Evolutionary conservation across 2,888 invertebrate genomes (phyloP).

Genomic region (Rotaria magnacalcarata): DNA sequence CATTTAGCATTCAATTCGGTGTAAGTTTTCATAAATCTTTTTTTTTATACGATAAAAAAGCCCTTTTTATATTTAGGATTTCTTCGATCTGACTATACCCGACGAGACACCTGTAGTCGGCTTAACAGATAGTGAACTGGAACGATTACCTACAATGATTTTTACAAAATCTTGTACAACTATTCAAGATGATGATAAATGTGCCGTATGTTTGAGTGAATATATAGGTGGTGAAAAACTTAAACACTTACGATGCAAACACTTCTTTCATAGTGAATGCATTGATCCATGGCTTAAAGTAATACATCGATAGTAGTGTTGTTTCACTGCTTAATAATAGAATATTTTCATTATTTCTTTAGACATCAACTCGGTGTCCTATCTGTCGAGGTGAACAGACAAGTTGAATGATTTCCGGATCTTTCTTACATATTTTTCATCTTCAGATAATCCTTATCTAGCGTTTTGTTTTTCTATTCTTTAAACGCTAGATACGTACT

Average conservation of each 20-base stretch:
- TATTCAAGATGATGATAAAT: slow-evolving; percentile 11
- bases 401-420: background rate
- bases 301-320: background rate
- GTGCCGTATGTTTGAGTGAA: slow-evolving; percentile 18
- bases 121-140: background rate
- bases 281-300: slow-evolving; percentile 22
- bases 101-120: slow-evolving; percentile 1
- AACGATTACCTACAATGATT: background rate
- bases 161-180: background rate
- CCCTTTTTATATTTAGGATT: background rate
- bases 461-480: background rate
- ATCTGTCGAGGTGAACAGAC: slow-evolving; percentile 16
- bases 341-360: background rate
- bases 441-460: background rate
- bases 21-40: background rate
- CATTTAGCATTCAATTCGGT: slow-evolving; percentile 10
- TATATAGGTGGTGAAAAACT: background rate
- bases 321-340: background rate
- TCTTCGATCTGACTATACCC: background rate
- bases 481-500: background rate
- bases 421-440: background rate
- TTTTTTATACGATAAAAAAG: background rate
- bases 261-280: slow-evolving; percentile 5
- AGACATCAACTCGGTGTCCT: slow-evolving; percentile 16
- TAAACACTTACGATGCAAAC: background rate